phyloP scores from a whole-genome alignment of 1,140 invertebrate genomes.

The Diachasma alloeum region DNA sequence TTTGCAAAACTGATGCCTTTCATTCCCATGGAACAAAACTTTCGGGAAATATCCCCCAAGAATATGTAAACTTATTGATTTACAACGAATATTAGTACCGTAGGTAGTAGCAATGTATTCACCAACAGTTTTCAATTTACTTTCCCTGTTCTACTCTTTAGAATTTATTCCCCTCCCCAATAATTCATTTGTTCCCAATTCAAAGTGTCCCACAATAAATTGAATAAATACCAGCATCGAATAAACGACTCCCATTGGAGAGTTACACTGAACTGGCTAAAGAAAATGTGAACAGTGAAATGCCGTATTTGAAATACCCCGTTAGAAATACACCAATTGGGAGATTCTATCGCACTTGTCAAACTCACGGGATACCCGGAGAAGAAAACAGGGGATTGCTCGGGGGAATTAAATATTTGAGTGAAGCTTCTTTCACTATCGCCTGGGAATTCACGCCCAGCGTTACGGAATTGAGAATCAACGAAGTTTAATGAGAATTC shows the following conservation, averaged over 20 bases:
- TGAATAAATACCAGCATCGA: neutral
- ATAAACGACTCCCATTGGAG: neutral
- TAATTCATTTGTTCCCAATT: neutral
- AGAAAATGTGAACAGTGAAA: neutral
- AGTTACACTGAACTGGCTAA: neutral
- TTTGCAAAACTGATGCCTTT: too few species aligned
- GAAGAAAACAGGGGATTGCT: neutral
- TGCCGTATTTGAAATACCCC: neutral
- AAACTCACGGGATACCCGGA: neutral
- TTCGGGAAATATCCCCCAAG: too few species aligned
- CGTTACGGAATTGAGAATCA: neutral
- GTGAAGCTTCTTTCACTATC: neutral
- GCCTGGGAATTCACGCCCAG: neutral
- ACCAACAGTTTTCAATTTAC: too few species aligned
- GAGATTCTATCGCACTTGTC: neutral
- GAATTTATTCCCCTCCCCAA: neutral
- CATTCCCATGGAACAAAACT: too few species aligned
- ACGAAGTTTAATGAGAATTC: neutral
- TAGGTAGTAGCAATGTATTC: too few species aligned
- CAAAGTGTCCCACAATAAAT: neutral
- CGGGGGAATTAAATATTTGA: conserved; percentile 2
- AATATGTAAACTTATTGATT: too few species aligned
- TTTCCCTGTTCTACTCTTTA: too few species aligned
- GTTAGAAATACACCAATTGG: neutral
- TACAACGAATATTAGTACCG: too few species aligned